Base-by-base conservation (phyloP, 92 coral and sea anemone species). In the Epizoanthus ramosus region DNA sequence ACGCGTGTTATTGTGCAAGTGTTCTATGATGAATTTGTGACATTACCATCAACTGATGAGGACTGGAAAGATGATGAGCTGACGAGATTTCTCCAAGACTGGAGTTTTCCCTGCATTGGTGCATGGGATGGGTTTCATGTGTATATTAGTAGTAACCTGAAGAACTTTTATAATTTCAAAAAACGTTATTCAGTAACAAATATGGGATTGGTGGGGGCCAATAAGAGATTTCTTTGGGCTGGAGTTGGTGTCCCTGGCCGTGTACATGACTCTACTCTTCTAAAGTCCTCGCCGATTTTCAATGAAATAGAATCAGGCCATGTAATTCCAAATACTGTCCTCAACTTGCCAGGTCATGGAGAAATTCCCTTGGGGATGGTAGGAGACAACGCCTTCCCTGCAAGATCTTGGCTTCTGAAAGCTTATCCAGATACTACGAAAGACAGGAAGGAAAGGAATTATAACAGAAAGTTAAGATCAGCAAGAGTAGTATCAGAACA, bases 151-250 rank as follows among this genome's bases (percentile, higher is more conserved):
- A 25, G 84, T 69, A 69, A 85, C 35, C 71, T 39, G 5, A 39
- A 39, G 43, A 18, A 56, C 60, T 12, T 79, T 28, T 79, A 23
- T 45, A 63, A 6, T 16, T 79, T 33, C 39, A 79, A 63, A 9
- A 63, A 63, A 4, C 45, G 73, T 3, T 79, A 63, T 31, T 86
- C 83, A 17, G 83, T 80, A 9, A 70, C 80, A 17, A 81, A 63
- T 43, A 87, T 72, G 86, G 89, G 82, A 4, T 59, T 86, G 56
- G 69, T 86, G 3, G 89, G 16, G 7, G 50, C 57, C 17, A 87
- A 87, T 68, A 87, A 83, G 37, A 14, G 87, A 59, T 87, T 87
- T 33, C 83, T 83, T 63, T 83, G 90, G 90, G 90, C 72, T 33
- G 83, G 68, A 3, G 88, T 84, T 41, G 88, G 84, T 66, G 82